Evolutionary conservation across 2,888 invertebrate species (phyloP).

Genomic region (Ariolimax columbianus): DNA sequence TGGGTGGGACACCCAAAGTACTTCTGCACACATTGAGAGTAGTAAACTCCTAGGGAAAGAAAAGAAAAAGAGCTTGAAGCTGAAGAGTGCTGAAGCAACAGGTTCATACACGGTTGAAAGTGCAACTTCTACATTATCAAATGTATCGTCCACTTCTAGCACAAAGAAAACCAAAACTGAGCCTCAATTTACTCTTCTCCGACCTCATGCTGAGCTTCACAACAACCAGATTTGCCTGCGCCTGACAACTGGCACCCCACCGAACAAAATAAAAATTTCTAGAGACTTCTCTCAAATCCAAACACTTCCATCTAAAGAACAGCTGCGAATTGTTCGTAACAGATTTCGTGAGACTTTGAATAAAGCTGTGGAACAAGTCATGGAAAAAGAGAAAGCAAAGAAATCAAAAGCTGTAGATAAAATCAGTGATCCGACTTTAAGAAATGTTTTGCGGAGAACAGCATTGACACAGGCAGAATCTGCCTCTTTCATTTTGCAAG

Average conservation of each 20-base stretch:
- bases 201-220: constrained; percentile 49
- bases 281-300: constrained; percentile 52
- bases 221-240: constrained; percentile 49
- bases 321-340: constrained; percentile 50
- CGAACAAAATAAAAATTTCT: constrained; percentile 49
- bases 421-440: constrained; percentile 33
- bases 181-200: constrained; percentile 47
- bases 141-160: neutral
- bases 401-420: neutral
- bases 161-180: constrained; percentile 35
- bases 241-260: constrained; percentile 44
- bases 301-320: constrained; percentile 52
- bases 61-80: constrained; percentile 24
- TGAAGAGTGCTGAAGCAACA: constrained; percentile 2
- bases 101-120: neutral
- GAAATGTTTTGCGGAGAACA: constrained; percentile 37
- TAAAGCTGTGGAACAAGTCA: constrained; percentile 48
- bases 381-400: constrained; percentile 40
- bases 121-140: neutral
- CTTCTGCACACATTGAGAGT: neutral
- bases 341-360: constrained; percentile 50
- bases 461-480: neutral
- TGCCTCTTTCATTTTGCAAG: neutral
- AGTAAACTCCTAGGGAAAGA: constrained; percentile 23
- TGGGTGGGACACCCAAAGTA: constrained; percentile 29